A percentile compares a stretch with the other conserved stretches of the same genome.
These are phyloP conservation scores for Penaeus chinensis DNA, from an alignment of 1,140 invertebrate species.

Conservation along the genomic window DNA sequence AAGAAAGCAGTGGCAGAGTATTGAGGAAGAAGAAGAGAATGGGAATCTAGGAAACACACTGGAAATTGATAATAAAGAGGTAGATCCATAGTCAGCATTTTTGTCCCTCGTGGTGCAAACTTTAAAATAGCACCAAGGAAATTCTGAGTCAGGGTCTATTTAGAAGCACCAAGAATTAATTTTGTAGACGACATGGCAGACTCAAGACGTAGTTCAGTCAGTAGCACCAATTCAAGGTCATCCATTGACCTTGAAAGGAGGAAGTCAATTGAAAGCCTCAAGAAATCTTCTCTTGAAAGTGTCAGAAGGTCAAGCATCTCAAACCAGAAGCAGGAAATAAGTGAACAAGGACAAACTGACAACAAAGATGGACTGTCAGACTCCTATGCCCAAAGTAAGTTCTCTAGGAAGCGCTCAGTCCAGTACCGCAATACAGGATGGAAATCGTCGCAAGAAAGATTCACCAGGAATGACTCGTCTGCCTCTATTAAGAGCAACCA, in stretches of 20 bases:
- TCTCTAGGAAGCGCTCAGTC: conserved; percentile 36
- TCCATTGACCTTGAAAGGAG: background rate
- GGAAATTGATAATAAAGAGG: conserved; percentile 1
- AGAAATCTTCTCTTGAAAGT: conserved; percentile 6
- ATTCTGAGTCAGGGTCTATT: too few species aligned
- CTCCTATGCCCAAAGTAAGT: conserved; percentile 38
- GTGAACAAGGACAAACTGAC: background rate
- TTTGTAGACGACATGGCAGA: background rate
- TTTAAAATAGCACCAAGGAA: too few species aligned
- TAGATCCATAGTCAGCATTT: background rate
- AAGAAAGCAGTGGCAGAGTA: conserved; percentile 37
- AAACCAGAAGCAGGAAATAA: background rate
- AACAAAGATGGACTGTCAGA: conserved; percentile 18
- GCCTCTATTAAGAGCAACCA: conserved; percentile 34
- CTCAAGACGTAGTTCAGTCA: background rate
- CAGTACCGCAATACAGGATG: conserved; percentile 53
- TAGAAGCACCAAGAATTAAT: too few species aligned
- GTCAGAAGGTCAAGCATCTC: background rate
- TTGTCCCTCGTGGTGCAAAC: too few species aligned
- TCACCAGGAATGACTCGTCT: conserved; percentile 37
- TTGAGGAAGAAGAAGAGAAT: conserved; percentile 39
- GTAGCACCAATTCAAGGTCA: conserved; percentile 11
- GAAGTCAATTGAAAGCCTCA: background rate
- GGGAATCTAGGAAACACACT: background rate
- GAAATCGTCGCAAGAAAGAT: conserved; percentile 35